These are phyloP conservation scores for Percopsis transmontana DNA, from an alignment of 2,113 vertebrate species.

Conservation along the genomic window DNA sequence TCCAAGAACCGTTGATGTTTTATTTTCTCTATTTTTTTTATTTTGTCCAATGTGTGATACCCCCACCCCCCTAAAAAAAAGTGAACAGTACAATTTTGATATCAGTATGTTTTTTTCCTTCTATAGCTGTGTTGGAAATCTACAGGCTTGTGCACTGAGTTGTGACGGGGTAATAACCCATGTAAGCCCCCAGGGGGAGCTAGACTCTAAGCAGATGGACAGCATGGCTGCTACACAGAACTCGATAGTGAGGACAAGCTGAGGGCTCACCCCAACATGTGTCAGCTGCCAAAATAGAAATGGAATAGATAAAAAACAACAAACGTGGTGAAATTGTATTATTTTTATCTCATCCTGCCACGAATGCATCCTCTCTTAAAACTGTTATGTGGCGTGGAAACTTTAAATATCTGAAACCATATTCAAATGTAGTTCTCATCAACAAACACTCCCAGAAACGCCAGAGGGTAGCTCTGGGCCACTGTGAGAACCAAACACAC, in stretches of 20 bases:
- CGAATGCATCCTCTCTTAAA: neutral
- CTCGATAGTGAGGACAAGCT: constrained; percentile 34
- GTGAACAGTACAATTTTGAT: too few relatives aligned
- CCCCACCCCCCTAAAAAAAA: too few relatives aligned
- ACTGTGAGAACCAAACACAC: too few relatives aligned
- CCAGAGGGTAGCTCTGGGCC: too few relatives aligned
- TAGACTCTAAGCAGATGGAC: constrained; percentile 52
- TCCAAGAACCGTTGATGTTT: too few relatives aligned
- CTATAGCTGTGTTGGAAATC: constrained; percentile 40
- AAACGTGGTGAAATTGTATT: constrained; percentile 20
- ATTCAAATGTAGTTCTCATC: neutral
- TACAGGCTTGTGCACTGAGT: constrained; percentile 8
- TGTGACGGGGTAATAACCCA: constrained; percentile 56
- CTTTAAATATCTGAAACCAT: neutral
- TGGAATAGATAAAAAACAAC: constrained; percentile 25
- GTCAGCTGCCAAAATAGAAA: constrained; percentile 35
- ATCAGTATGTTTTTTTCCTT: constrained; percentile 34
- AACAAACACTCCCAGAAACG: too few relatives aligned
- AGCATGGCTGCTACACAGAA: constrained; percentile 11
- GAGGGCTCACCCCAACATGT: constrained; percentile 63
- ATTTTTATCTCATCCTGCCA: constrained; percentile 2
- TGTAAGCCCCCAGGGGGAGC: constrained; percentile 62
- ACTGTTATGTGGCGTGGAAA: neutral
- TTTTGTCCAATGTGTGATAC: neutral
- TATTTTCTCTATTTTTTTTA: neutral